phyloP scores from a whole-genome alignment of 2,888 invertebrate genomes.

The Microctonus hyperodae region DNA sequence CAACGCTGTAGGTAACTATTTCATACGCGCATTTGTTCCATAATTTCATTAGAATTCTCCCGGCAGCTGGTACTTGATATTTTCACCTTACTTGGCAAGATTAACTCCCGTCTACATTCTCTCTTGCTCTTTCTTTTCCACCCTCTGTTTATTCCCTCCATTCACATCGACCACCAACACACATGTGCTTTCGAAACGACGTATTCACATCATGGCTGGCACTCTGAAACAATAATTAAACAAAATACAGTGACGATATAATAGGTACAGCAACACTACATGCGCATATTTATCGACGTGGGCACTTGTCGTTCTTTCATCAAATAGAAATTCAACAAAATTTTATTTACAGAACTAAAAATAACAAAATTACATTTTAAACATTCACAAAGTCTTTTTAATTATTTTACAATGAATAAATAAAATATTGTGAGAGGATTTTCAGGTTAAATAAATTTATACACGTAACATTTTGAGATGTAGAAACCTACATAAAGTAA shows the following conservation, averaged over 20 bases:
- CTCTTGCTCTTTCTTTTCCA: background rate
- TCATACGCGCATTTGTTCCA: background rate
- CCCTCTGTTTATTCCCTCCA: background rate
- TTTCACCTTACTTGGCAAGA: constrained; percentile 4
- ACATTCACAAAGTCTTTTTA: too few relatives aligned
- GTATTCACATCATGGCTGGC: background rate
- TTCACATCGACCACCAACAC: background rate
- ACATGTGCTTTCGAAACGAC: background rate
- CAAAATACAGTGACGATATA: background rate
- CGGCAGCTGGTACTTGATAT: constrained; percentile 22
- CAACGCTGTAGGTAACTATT: background rate
- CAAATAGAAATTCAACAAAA: background rate
- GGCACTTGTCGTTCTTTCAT: background rate
- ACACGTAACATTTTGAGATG: too few relatives aligned
- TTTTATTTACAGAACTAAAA: background rate
- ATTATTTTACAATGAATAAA: background rate
- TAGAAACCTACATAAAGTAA: background rate
- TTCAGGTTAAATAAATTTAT: too few relatives aligned
- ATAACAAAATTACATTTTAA: too few relatives aligned
- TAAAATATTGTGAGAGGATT: too few relatives aligned
- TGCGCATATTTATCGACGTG: background rate
- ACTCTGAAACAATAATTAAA: background rate
- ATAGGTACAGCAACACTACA: background rate
- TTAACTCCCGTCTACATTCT: background rate
- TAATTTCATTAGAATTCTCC: constrained; percentile 16